Conservation (phyloP, 2,113 vertebrate species). For the Arvicanthis niloticus region DNA sequence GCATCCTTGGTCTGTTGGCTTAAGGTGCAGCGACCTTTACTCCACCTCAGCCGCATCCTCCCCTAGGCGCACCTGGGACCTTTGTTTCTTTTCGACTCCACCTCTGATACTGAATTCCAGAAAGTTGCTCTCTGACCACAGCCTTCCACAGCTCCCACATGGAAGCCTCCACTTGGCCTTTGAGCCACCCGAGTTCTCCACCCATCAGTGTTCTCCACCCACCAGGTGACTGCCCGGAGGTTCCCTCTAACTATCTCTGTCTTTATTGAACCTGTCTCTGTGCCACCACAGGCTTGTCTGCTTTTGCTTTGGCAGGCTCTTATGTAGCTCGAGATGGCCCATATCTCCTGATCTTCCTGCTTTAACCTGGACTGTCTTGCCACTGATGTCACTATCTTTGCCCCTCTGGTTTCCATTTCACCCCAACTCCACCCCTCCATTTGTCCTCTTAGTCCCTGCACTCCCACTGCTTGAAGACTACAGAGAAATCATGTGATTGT, state of each 20-base stretch:
- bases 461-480: not conserved
- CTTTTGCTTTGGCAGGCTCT: not conserved
- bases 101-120: constrained; percentile 40
- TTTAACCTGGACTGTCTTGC: not conserved
- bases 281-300: not conserved
- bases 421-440: not conserved
- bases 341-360: not conserved
- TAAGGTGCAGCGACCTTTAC: constrained; percentile 48
- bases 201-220: not conserved
- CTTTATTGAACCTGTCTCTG: not conserved
- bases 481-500: not conserved
- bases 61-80: constrained; percentile 60
- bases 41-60: constrained; percentile 1
- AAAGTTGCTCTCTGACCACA: constrained; percentile 29
- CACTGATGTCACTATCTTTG: not conserved
- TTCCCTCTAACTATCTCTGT: not conserved
- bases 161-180: constrained; percentile 19
- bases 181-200: not conserved
- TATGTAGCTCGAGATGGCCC: not conserved
- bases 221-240: not conserved
- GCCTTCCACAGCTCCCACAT: not conserved
- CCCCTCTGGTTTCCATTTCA: not conserved
- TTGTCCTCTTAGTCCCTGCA: not conserved
- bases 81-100: constrained; percentile 50
- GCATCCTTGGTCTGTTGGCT: not conserved